Evolutionary conservation across 2,113 vertebrate species (phyloP).

Genomic region (Mohoua ochrocephala): DNA sequence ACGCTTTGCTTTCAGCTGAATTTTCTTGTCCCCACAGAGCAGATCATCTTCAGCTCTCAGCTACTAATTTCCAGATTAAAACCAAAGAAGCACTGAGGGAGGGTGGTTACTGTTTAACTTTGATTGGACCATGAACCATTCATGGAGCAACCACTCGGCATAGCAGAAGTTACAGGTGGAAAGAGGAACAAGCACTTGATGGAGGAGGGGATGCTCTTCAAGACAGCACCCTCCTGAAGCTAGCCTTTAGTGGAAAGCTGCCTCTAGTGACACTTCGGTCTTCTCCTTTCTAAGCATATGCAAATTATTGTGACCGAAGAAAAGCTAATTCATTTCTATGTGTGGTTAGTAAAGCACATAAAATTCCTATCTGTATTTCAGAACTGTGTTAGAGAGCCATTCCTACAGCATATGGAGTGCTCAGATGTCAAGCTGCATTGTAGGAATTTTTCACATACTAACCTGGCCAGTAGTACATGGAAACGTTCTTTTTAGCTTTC

Average conservation of each 20-base stretch:
- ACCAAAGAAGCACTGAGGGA: not conserved
- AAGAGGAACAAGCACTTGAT: not conserved
- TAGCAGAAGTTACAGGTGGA: not conserved
- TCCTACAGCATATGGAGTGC: not conserved
- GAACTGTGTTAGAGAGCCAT: not conserved
- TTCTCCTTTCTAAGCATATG: not conserved
- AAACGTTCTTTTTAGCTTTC: constrained; percentile 81
- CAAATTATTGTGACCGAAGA: not conserved
- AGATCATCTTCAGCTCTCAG: not conserved
- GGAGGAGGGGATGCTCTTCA: not conserved
- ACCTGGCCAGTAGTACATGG: constrained; percentile 98
- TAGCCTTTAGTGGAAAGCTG: not conserved
- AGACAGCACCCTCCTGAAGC: not conserved
- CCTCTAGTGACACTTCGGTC: not conserved
- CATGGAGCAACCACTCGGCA: not conserved
- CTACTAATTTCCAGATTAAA: not conserved
- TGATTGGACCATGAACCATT: not conserved
- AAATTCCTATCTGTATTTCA: not conserved
- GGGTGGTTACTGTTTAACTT: not conserved
- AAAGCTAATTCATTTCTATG: not conserved
- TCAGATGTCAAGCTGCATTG: not conserved
- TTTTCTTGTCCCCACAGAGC: not conserved
- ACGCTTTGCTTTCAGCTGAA: not conserved
- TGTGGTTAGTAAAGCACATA: not conserved
- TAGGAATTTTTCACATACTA: constrained; percentile 26